Conservation (phyloP, 2,888 invertebrate species). For the Synergus japonicus region DNA sequence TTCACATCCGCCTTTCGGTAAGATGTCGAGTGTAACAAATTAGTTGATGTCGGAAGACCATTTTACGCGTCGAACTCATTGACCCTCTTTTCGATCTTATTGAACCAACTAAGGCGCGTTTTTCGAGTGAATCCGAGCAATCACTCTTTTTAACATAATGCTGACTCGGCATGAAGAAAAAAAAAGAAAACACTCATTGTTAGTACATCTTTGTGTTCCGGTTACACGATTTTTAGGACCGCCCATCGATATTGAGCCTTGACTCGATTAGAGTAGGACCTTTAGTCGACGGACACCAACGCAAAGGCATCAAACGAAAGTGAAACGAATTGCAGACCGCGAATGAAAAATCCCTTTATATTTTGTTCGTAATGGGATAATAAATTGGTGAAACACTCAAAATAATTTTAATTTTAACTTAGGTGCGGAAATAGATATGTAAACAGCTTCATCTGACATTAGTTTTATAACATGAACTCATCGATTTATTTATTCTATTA, state of each 20-base stretch:
- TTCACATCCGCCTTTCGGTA: background rate
- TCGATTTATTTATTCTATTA: too few relatives aligned
- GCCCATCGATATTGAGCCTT: conserved; percentile 17
- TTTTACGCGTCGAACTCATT: background rate
- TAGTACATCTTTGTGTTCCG: background rate
- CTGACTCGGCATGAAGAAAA: conserved; percentile 16
- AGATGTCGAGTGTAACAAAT: background rate
- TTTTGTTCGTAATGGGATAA: too few relatives aligned
- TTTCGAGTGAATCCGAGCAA: background rate
- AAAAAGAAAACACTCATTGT: background rate
- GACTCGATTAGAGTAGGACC: conserved; percentile 8
- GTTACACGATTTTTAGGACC: conserved; percentile 13
- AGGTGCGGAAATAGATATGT: too few relatives aligned
- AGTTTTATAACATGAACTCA: too few relatives aligned
- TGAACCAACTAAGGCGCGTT: background rate
- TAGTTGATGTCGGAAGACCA: background rate
- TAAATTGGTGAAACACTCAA: too few relatives aligned
- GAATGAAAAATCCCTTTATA: conserved; percentile 14
- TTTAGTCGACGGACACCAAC: background rate
- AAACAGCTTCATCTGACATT: too few relatives aligned
- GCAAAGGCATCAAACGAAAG: conserved; percentile 17
- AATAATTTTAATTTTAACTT: too few relatives aligned
- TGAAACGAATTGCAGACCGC: conserved; percentile 24
- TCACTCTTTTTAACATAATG: conserved; percentile 13
- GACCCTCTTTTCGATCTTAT: conserved; percentile 1